Percentiles rank a stretch among this genome's conserved stretches.
phyloP scores from a whole-genome alignment of 1,140 invertebrate species.

The Panulirus ornatus region DNA sequence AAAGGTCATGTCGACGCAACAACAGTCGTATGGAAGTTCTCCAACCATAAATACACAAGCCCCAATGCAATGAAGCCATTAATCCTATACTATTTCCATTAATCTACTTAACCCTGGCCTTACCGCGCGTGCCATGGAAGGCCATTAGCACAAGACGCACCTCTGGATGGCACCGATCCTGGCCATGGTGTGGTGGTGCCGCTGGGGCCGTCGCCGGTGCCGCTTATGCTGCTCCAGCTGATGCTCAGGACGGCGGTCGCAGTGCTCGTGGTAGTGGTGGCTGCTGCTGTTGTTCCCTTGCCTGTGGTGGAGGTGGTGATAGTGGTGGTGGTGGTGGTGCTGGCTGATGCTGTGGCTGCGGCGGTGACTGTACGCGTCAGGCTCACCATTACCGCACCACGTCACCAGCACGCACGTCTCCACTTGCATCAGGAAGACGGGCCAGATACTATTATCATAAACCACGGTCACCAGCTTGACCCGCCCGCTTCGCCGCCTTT shows the following conservation, averaged over 20 bases:
- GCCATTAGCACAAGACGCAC: too few relatives aligned
- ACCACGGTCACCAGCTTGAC: too few relatives aligned
- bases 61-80: too few relatives aligned
- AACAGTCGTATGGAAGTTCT: too few relatives aligned
- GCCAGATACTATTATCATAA: too few relatives aligned
- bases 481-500: too few relatives aligned
- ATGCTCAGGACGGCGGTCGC: background rate
- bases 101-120: too few relatives aligned
- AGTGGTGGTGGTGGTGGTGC: background rate
- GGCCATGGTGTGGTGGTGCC: constrained; percentile 49
- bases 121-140: too few relatives aligned
- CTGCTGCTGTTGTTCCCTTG: constrained; percentile 16
- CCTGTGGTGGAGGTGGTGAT: constrained; percentile 21
- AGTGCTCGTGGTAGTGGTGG: background rate
- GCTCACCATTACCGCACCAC: constrained; percentile 58
- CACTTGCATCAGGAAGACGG: constrained; percentile 47
- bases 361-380: constrained; percentile 4
- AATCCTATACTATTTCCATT: too few relatives aligned
- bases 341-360: background rate
- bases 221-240: constrained; percentile 30
- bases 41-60: too few relatives aligned
- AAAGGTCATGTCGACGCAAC: too few relatives aligned
- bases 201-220: constrained; percentile 10
- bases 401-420: constrained; percentile 66
- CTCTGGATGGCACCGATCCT: constrained; percentile 61